Percentiles rank a stretch among this genome's conserved stretches.
Conservation (phyloP, 2,888 invertebrate genomes). For the Entomobrya proxima region DNA sequence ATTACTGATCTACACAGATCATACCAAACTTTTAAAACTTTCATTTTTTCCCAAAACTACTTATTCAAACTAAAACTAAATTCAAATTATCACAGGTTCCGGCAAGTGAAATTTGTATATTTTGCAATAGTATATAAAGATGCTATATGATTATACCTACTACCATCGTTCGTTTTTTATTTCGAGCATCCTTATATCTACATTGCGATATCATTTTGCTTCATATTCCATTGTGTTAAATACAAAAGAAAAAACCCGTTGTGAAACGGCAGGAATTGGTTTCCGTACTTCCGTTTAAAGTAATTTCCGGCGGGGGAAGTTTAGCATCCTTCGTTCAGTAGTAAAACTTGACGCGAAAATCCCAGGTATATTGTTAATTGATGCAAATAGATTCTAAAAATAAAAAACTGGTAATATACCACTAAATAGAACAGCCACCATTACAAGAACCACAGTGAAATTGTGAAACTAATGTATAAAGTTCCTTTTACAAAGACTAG, state of each 20-base stretch:
- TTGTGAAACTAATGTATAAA: slow-evolving; percentile 12
- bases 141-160: no score
- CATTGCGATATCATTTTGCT: no score
- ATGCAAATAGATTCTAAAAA: slow-evolving; percentile 28
- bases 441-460: not conserved
- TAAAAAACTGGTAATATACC: not conserved
- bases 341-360: not conserved
- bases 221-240: not conserved
- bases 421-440: not conserved
- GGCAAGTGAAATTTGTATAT: no score
- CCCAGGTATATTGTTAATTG: slow-evolving; percentile 34
- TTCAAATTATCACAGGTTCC: no score
- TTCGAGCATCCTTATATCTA: no score
- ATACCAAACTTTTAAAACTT: no score
- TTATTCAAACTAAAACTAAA: no score
- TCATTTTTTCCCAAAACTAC: no score
- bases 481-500: not conserved
- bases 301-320: slow-evolving; percentile 39
- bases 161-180: no score
- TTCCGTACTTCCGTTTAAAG: slow-evolving; percentile 13
- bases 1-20: no score
- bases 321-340: not conserved
- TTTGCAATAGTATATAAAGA: no score
- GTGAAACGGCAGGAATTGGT: slow-evolving; percentile 1
- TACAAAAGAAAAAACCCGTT: not conserved